A percentile compares a stretch with the other conserved stretches of the same genome.
phyloP scores from a whole-genome alignment of 2,888 invertebrate species.

The Diarsia rubi region DNA sequence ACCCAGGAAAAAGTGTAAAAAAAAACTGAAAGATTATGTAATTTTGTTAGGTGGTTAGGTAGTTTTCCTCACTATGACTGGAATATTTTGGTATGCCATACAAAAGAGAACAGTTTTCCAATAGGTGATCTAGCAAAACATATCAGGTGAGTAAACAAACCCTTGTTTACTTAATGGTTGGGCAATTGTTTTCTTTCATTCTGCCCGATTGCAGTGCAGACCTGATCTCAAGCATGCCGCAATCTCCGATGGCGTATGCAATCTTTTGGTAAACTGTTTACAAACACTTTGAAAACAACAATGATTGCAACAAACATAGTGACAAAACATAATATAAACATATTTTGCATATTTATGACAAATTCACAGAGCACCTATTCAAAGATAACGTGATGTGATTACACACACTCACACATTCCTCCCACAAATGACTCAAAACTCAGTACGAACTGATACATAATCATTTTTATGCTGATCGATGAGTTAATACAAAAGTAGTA shows the following conservation, averaged over 20 bases:
- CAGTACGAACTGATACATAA: neutral
- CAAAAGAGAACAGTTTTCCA: neutral
- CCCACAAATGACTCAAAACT: neutral
- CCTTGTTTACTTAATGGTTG: neutral
- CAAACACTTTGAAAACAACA: neutral
- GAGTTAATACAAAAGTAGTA: too few relatives aligned
- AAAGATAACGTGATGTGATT: neutral
- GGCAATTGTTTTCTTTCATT: neutral
- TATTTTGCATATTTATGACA: neutral
- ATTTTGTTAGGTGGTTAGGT: neutral
- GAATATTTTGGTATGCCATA: neutral
- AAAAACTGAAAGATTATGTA: neutral
- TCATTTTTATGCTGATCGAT: too few relatives aligned
- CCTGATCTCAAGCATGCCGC: neutral
- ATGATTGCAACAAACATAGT: neutral
- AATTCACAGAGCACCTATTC: neutral
- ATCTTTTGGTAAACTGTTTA: neutral
- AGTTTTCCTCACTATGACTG: neutral
- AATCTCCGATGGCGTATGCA: neutral
- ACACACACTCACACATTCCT: neutral
- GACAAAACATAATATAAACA: neutral
- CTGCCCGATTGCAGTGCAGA: neutral
- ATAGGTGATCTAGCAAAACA: neutral
- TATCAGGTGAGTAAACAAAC: too few relatives aligned
- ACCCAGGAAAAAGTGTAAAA: too few relatives aligned